Evolutionary conservation across 2,888 invertebrate genomes (phyloP).

Genomic region (Caenorhabditis zanzibari): DNA sequence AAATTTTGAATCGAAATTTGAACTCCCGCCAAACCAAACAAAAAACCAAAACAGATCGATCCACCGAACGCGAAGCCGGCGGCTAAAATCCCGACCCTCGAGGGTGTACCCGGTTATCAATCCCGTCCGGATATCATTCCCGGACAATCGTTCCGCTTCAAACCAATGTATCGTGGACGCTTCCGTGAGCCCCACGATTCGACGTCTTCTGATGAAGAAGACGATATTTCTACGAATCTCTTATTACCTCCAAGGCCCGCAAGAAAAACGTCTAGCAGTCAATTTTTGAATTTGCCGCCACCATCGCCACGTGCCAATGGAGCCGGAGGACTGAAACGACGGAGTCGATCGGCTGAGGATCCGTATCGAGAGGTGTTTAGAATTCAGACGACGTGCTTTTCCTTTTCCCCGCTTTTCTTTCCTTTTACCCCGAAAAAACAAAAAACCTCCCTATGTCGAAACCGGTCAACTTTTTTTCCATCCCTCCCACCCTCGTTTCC

Average conservation of each 20-base stretch:
- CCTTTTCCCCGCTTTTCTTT: constrained; percentile 8
- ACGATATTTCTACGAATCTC: constrained; percentile 8
- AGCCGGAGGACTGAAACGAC: constrained; percentile 39
- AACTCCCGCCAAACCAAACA: constrained; percentile 6
- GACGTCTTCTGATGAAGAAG: constrained; percentile 52
- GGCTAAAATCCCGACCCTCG: constrained; percentile 72
- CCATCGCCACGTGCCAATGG: constrained; percentile 33
- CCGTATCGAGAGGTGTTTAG: constrained; percentile 65
- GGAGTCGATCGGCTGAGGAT: constrained; percentile 65
- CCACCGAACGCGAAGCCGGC: constrained; percentile 60
- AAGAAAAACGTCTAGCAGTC: constrained; percentile 48
- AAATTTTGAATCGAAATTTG: background rate
- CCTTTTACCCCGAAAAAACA: background rate
- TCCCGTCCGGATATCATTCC: constrained; percentile 66
- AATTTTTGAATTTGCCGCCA: constrained; percentile 48
- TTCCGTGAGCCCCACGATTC: constrained; percentile 64
- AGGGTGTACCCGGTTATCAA: constrained; percentile 74
- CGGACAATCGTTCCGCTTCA: constrained; percentile 81
- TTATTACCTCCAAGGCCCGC: constrained; percentile 29
- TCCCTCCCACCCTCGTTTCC: constrained; percentile 24
- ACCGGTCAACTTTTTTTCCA: constrained; percentile 1
- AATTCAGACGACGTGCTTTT: background rate
- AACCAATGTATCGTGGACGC: constrained; percentile 81
- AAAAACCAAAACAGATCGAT: constrained; percentile 52
- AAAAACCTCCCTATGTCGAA: constrained; percentile 29